Conservation (phyloP, 2,888 invertebrate species). For the Diaphora mendica region DNA sequence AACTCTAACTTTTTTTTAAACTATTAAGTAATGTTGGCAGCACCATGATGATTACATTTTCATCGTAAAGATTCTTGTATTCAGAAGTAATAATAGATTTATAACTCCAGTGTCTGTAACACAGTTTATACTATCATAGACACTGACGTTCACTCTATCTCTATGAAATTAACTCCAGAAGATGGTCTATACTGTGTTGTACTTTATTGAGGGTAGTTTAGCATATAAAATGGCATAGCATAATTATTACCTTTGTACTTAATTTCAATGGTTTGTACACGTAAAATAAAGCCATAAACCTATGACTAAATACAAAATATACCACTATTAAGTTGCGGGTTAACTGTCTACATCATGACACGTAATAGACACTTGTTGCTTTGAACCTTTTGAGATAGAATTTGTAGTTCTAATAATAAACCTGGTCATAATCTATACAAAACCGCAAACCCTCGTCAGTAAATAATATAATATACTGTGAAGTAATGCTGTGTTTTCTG, state of each 20-base stretch:
- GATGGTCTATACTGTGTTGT: not conserved
- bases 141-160: too few relatives aligned
- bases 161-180: too few relatives aligned
- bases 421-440: constrained; percentile 14
- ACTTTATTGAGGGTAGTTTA: not conserved
- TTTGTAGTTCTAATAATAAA: constrained; percentile 10
- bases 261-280: not conserved
- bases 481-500: not conserved
- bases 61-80: too few relatives aligned
- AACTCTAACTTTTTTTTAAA: too few relatives aligned
- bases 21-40: too few relatives aligned
- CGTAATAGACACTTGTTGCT: constrained; percentile 17
- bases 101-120: too few relatives aligned
- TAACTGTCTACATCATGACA: not conserved
- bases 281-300: not conserved
- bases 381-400: constrained; percentile 6
- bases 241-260: not conserved
- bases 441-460: constrained; percentile 4
- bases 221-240: not conserved
- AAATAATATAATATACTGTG: constrained; percentile 2
- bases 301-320: not conserved
- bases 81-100: too few relatives aligned
- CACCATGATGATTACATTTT: too few relatives aligned
- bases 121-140: too few relatives aligned
- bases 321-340: not conserved